Conservation (phyloP, 2,888 invertebrate species). For the Polydrusus cervinus region DNA sequence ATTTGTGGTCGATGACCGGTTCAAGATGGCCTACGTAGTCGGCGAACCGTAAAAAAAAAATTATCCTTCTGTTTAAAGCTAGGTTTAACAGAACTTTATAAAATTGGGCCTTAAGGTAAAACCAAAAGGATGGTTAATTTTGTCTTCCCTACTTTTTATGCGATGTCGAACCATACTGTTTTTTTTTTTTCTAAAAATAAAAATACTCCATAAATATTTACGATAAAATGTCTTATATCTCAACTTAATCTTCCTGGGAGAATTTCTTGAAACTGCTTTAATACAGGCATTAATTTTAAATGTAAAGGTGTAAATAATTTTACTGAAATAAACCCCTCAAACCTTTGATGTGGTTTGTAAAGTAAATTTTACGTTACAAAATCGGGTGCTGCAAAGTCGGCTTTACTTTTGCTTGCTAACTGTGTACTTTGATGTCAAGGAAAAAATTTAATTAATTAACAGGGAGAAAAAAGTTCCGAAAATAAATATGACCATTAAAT, state of each 20-base stretch:
- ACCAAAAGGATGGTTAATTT: too few relatives aligned
- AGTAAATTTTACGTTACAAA: constrained; percentile 1
- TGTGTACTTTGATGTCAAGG: background rate
- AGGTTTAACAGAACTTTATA: too few relatives aligned
- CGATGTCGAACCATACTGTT: too few relatives aligned
- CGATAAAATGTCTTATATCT: background rate
- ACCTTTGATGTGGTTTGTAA: constrained; percentile 14
- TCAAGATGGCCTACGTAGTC: too few relatives aligned
- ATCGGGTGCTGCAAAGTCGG: background rate
- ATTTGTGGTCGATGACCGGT: too few relatives aligned
- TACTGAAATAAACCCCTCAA: background rate
- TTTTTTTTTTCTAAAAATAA: too few relatives aligned
- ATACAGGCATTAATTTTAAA: constrained; percentile 14
- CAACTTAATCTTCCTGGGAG: background rate
- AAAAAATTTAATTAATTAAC: constrained; percentile 4
- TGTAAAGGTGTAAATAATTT: constrained; percentile 8
- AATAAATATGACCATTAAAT: constrained; percentile 9
- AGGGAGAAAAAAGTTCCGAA: background rate
- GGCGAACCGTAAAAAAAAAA: too few relatives aligned
- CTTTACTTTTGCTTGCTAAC: constrained; percentile 1
- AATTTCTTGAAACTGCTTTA: background rate
- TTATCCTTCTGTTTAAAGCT: too few relatives aligned
- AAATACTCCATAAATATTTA: too few relatives aligned
- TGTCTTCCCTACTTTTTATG: too few relatives aligned
- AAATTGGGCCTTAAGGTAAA: too few relatives aligned